A percentile compares a stretch with the other conserved stretches of the same genome.
Conservation (phyloP, 2,113 vertebrate genomes). For the Daboia siamensis region DNA sequence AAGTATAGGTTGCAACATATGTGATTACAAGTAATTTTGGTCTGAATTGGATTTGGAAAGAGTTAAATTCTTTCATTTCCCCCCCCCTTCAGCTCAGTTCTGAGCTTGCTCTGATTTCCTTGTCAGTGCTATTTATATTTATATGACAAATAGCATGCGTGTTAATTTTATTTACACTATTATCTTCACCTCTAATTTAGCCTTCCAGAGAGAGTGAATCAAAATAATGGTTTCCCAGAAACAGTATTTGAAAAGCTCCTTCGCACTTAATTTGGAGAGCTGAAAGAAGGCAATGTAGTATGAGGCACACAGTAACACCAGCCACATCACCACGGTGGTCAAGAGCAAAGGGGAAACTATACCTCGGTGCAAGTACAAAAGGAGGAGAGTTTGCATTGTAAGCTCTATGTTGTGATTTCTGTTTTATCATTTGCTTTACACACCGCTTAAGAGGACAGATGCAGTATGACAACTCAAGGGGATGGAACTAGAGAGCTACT, state of each 20-base stretch:
- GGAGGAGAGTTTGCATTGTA: neutral
- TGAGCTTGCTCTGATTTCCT: neutral
- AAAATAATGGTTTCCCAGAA: neutral
- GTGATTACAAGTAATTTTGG: neutral
- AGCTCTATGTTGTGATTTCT: neutral
- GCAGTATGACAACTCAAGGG: neutral
- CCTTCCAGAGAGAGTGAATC: neutral
- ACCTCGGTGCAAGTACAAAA: neutral
- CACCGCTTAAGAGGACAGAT: neutral
- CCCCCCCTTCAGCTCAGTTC: neutral
- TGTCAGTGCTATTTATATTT: neutral
- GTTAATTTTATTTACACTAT: neutral
- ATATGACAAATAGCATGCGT: neutral
- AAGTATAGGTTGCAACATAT: neutral
- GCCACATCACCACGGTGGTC: too few species aligned
- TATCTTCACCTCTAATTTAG: neutral
- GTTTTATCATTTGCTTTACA: neutral
- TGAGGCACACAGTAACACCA: too few species aligned
- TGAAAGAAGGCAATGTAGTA: neutral
- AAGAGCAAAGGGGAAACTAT: neutral
- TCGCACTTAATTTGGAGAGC: neutral
- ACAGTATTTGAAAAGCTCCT: neutral
- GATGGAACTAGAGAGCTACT: neutral
- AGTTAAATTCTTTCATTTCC: neutral
- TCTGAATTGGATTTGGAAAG: neutral